A percentile compares a stretch with the other conserved stretches of the same genome.
These are phyloP conservation scores for Caenorhabditis sp. DNA, from an alignment of 2,888 invertebrate species.

Conservation along the genomic window DNA sequence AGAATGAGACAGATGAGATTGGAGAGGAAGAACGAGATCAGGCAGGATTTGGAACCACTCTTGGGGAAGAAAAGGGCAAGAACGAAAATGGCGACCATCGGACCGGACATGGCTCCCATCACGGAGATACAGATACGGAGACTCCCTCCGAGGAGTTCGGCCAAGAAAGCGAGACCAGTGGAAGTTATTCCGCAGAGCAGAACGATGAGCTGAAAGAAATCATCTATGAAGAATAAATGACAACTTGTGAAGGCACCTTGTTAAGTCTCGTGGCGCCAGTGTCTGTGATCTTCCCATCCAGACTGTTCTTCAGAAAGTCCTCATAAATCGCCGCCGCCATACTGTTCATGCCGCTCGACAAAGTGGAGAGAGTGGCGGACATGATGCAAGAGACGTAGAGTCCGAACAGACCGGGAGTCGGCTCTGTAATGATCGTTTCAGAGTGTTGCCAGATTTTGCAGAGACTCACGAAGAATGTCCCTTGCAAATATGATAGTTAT, in stretches of 20 bases:
- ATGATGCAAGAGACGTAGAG: conserved; percentile 74
- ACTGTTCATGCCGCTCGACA: conserved; percentile 75
- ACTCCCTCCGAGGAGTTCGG: conserved; percentile 72
- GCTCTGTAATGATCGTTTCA: conserved; percentile 59
- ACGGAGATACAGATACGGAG: conserved; percentile 71
- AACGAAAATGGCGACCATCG: conserved; percentile 73
- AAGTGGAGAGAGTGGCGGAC: conserved; percentile 74
- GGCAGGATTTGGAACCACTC: conserved; percentile 65
- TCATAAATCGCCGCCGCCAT: conserved; percentile 76
- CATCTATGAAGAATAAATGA: too few relatives aligned
- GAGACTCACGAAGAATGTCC: conserved; percentile 66
- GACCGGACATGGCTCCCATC: conserved; percentile 74
- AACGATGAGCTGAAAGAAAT: conserved; percentile 54
- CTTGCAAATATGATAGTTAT: conserved; percentile 71
- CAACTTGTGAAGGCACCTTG: conserved; percentile 54
- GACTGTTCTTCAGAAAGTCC: conserved; percentile 70
- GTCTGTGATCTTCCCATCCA: conserved; percentile 65
- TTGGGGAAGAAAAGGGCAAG: conserved; percentile 73
- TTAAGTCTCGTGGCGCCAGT: conserved; percentile 60
- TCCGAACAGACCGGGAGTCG: conserved; percentile 73
- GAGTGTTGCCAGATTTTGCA: background rate
- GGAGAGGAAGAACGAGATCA: conserved; percentile 70
- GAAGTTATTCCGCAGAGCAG: conserved; percentile 61
- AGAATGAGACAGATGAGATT: conserved; percentile 63
- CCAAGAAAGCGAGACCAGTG: conserved; percentile 68